Evolutionary conservation across 2,797 vertebrate genomes (phyloP), one percentile per base, ranked within the genome.

Genomic region (Chelidonichthys spinosus): DNA sequence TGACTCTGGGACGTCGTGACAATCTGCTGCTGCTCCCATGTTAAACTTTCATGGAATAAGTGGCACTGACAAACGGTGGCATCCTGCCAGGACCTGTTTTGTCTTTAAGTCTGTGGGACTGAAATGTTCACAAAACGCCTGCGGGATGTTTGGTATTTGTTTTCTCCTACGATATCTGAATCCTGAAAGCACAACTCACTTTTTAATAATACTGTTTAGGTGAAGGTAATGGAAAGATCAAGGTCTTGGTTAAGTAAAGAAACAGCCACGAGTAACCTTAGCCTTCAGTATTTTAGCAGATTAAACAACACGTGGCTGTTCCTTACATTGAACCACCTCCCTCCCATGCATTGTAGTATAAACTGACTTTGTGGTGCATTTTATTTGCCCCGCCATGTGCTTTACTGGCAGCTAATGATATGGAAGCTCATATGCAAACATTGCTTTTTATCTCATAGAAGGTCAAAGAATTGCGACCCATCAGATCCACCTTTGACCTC

Each of bases 401-500:
- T 72, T 68, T 46, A 52, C 18, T 32, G 4, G 11, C 39, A 17
- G 18, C 25, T 25, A 25, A 25, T 25, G 63, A 59, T 6, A 59
- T 63, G 40, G 14, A 25, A 60, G 17, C 39, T 35, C 46, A 74
- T 62, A 44, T 4, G 74, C 13, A 55, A 70, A 78, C 79, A 78
- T 40, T n/a, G n/a, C 40, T 37, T 77, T 84, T 78, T 68, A 69
- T 85, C 79, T 76, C 66, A 63, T 62, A 35, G 36, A 74, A 54
- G 79, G 79, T 85, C 75, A 82, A 50, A 72, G 36, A 76, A 73
- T 64, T 76, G 39, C 46, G 25, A 87, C 66, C 75, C 33, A 7
- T 37, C 49, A 55, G 50, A 62, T 79, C 44, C 74, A 86, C 82
- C 83, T 89, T 76, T 85, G 85, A 84, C 88, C 81, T 60, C 32